phyloP scores from a whole-genome alignment of 1,140 invertebrate genomes.

The Nautilus pompilius region DNA sequence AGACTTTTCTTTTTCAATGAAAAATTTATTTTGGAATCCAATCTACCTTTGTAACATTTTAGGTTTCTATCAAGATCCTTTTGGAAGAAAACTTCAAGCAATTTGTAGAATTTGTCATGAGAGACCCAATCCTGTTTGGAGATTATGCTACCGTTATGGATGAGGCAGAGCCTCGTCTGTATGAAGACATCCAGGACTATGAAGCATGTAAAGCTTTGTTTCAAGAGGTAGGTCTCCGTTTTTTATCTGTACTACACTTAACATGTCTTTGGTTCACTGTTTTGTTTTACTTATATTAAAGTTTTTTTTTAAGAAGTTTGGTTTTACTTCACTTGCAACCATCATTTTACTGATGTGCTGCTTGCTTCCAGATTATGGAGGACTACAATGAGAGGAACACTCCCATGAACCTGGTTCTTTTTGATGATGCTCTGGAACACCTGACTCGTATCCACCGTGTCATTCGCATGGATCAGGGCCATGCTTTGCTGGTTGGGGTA shows the following conservation, averaged over 20 bases:
- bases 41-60: too few species aligned
- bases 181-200: constrained; percentile 87
- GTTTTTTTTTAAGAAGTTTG: too few species aligned
- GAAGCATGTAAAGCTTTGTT: constrained; percentile 80
- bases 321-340: not conserved
- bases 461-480: constrained; percentile 77
- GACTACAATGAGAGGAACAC: constrained; percentile 73
- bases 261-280: too few species aligned
- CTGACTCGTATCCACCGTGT: constrained; percentile 79
- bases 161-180: constrained; percentile 72
- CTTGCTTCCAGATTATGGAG: constrained; percentile 69
- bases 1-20: too few species aligned
- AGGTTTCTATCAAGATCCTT: constrained; percentile 39
- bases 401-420: constrained; percentile 74
- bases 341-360: not conserved
- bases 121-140: constrained; percentile 81
- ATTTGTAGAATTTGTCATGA: constrained; percentile 63
- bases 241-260: not conserved
- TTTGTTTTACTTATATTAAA: too few species aligned
- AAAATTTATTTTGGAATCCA: too few species aligned
- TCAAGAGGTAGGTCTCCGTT: constrained; percentile 65
- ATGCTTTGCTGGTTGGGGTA: constrained; percentile 79
- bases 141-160: constrained; percentile 81
- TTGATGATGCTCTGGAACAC: constrained; percentile 87
- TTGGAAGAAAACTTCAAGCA: constrained; percentile 49